Conservation (phyloP, 2,113 vertebrate species). For the Misgurnus mizolepis region DNA sequence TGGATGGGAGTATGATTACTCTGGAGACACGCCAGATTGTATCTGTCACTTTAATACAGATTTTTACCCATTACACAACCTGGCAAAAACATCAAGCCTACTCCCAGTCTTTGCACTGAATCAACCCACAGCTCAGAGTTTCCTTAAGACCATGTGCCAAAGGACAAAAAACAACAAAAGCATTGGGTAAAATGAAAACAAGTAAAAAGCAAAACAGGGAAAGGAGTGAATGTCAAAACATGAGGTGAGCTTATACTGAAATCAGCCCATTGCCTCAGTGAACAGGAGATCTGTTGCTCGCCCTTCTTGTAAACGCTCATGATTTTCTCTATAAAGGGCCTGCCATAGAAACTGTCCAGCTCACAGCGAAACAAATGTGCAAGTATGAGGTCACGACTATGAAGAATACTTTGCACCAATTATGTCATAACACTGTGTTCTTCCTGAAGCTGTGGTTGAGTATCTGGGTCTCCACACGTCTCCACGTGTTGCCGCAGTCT, state of each 20-base stretch:
- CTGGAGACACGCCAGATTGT: slow-evolving; percentile 36
- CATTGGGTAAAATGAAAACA: slow-evolving; percentile 45
- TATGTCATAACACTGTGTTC: slow-evolving; percentile 49
- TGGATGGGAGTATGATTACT: slow-evolving; percentile 18
- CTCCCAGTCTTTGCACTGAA: slow-evolving; percentile 22
- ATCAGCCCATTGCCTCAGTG: slow-evolving; percentile 40
- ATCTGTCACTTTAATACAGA: slow-evolving; percentile 25
- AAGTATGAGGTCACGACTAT: slow-evolving; percentile 53
- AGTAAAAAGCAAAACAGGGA: slow-evolving; percentile 30
- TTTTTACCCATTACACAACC: slow-evolving; percentile 56
- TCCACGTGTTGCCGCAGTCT: slow-evolving; percentile 2
- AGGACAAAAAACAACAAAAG: slow-evolving; percentile 39
- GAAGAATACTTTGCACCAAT: slow-evolving; percentile 43
- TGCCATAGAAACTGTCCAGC: slow-evolving; percentile 52
- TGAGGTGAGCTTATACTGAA: slow-evolving; percentile 53
- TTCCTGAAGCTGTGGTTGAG: slow-evolving; percentile 32
- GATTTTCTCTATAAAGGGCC: slow-evolving; percentile 39
- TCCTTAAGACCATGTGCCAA: slow-evolving; percentile 51
- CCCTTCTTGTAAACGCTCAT: slow-evolving; percentile 25
- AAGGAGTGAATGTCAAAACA: slow-evolving; percentile 41
- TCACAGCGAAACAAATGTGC: slow-evolving; percentile 7
- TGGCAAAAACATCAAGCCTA: slow-evolving; percentile 39
- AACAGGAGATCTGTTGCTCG: slow-evolving; percentile 9
- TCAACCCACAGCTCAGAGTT: slow-evolving; percentile 42
- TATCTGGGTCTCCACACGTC: slow-evolving; percentile 35